Base-by-base conservation (phyloP, 1,140 invertebrate genomes). In the Pygmarrhopalites habei region DNA sequence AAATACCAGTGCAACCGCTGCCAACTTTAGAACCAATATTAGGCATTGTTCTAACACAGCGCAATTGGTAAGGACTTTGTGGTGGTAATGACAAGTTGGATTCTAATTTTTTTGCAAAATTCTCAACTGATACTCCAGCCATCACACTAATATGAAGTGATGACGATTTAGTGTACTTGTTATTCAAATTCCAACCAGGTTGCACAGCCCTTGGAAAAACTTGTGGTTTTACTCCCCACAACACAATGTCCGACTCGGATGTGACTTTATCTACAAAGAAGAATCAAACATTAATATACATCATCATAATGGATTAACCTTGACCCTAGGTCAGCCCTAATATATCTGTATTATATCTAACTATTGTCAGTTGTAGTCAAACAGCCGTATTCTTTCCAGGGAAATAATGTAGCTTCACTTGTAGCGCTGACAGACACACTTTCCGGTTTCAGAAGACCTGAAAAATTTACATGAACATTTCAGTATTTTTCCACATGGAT, bases 11-110 rank as follows among this genome's bases (percentile, higher is more conserved):
- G 62, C 77, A 78, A 44, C 94, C 95, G 73, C 85, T 83, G n/a
- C 87, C 84, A 17, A 97, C 85, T 63, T 90, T 80, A 75, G 90
- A 84, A 12, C 93, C 89, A 14, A 90, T 96, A 77, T 97, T 98
- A 26, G 94, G 92, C 87, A 98, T 93, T 0, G 87, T 86, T 58
- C 93, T 30, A 32, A 62, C 30, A 3, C 44, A 43, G 23, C 32
- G 39, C 39, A 61, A 17, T 21, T 12, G 43, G 26, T 25, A 28
- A 15, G 2, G 25, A 5, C 1, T 30, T 26, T 12, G 47, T n/a
- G 4, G n/a, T 23, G 10, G 23, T 12, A 46, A 4, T 29, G 2
- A 23, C 44, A 2, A 28, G 4, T 19, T 12, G 3, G 2, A 57
- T 60, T 63, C 35, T 21, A 21, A 4, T 5, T 52, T 23, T 35